Evolutionary conservation across 2,113 vertebrate species (phyloP), one percentile per base, ranked within the genome.

Genomic region (Prochilodus magdalenae): DNA sequence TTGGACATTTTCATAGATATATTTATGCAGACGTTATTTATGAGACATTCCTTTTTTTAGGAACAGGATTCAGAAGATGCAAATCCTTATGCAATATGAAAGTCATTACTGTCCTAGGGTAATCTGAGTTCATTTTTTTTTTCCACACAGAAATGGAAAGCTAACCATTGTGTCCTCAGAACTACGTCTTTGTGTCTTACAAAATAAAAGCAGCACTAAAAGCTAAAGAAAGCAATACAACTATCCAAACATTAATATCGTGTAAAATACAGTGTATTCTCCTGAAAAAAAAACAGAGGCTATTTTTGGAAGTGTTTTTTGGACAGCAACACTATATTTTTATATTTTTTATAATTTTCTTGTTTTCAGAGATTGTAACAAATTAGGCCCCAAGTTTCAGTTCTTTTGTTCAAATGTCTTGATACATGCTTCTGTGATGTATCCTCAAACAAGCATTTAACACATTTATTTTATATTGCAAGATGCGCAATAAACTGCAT

Each of bases 21-120:
- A 83, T 87, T 87, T 85, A 84, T 77, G 78, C 57, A 71, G 22
- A 75, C 65, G 40, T 89, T 94, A 93, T 93, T 93, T 93, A 91
- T 91, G 82, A 91, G 91, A 93, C 93, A 94, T 94, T 94, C 92
- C 93, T 93, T 80, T 93, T 80, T 83, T 59, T 77, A 29, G 85
- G 77, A 91, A 86, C 77, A 84, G 84, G 82, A 82, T 83, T 89
- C 44, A 83, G 72, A 67, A 78, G 13, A 26, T 44, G 14, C 55
- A 78, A 13, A 75, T 67, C 5, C 66, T 36, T 59, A 10, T 7
- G 13, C n/a, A 18, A 51, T 57, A 33, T 66, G 59, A 29, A 70
- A 53, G 14, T 22, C 27, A 29, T 30, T 10, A 15, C 60, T 74
- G 60, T 26, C 44, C 40, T 36, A 36, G 36, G 47, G 14, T 14